A percentile compares a stretch with the other conserved stretches of the same genome.
phyloP scores from a whole-genome alignment of 2,113 vertebrate genomes.

The Gasterosteus nipponicus region DNA sequence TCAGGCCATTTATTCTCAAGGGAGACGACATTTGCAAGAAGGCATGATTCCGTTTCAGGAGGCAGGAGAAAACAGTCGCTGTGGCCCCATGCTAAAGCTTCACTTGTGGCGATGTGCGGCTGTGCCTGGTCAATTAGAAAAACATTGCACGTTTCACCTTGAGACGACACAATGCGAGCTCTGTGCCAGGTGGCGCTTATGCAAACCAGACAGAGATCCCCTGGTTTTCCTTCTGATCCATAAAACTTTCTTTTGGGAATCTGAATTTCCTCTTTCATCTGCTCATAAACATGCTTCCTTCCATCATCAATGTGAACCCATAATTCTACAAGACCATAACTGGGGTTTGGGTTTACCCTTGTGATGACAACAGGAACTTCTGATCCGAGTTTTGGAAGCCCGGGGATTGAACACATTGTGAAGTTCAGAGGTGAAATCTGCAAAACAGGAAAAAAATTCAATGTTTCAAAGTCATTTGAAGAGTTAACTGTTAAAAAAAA shows the following conservation, averaged over 20 bases:
- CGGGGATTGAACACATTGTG: constrained; percentile 74
- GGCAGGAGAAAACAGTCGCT: constrained; percentile 82
- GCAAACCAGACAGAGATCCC: constrained; percentile 83
- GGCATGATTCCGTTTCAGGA: constrained; percentile 83
- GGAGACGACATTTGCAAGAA: constrained; percentile 79
- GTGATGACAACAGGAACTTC: constrained; percentile 77
- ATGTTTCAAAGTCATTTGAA: not conserved
- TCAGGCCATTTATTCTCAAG: constrained; percentile 72
- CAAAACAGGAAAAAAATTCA: constrained; percentile 29
- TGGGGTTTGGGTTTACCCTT: constrained; percentile 77
- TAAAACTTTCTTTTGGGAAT: constrained; percentile 58
- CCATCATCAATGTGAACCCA: constrained; percentile 81
- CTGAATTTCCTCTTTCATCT: constrained; percentile 78
- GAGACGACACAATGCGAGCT: constrained; percentile 74
- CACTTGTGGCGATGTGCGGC: constrained; percentile 33
- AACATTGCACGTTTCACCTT: constrained; percentile 72
- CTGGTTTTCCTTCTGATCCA: constrained; percentile 52
- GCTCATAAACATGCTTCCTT: constrained; percentile 66
- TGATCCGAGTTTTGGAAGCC: constrained; percentile 70
- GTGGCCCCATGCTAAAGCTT: constrained; percentile 78
- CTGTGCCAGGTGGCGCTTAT: constrained; percentile 84
- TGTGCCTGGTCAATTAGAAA: constrained; percentile 87
- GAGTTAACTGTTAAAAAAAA: no score
- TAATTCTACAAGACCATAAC: constrained; percentile 80
- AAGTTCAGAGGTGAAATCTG: constrained; percentile 43